Conservation (phyloP, 2,113 vertebrate genomes). For the Diglossa brunneiventris region DNA sequence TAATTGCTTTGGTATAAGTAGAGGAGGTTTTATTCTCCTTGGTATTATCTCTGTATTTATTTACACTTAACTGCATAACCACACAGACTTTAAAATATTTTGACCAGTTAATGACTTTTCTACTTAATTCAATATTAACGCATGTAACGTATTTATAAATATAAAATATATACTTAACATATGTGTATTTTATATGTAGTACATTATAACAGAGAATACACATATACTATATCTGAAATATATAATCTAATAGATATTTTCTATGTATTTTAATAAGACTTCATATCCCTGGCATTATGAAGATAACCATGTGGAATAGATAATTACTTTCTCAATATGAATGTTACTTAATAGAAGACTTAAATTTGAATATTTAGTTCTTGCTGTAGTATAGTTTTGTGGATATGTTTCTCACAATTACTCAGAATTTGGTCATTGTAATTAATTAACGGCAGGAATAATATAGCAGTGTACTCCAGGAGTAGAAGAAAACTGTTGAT, state of each 20-base stretch:
- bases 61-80: background rate
- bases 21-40: background rate
- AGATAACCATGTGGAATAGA: background rate
- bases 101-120: background rate
- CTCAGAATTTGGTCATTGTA: background rate
- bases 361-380: background rate
- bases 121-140: background rate
- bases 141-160: background rate
- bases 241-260: background rate
- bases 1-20: background rate
- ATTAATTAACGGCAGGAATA: background rate
- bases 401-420: background rate
- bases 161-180: background rate
- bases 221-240: background rate
- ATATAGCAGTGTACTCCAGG: background rate
- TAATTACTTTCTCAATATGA: background rate
- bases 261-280: background rate
- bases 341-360: background rate
- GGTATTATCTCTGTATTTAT: background rate
- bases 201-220: background rate
- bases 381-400: background rate
- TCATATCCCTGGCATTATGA: background rate
- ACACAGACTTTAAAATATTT: background rate
- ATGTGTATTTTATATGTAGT: background rate
- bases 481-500: background rate